These are phyloP conservation scores for Ommatoiulus sabulosus DNA, from an alignment of 2,888 invertebrate species.

Conservation along the genomic window DNA sequence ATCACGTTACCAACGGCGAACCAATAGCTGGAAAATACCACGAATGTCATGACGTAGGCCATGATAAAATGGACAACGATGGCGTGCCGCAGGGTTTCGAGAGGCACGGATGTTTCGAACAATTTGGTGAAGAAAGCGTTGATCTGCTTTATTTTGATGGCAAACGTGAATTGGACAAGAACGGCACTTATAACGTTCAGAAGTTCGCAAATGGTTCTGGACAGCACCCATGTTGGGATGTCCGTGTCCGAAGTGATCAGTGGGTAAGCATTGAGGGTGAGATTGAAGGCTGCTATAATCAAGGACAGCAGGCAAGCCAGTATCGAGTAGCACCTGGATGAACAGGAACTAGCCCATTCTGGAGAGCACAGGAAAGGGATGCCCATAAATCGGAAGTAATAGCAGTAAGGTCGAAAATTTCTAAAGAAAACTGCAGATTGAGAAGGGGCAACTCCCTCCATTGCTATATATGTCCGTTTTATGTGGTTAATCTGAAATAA, in stretches of 20 bases:
- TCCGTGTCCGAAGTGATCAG: neutral
- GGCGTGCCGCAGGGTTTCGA: neutral
- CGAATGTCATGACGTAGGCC: neutral
- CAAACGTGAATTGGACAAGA: neutral
- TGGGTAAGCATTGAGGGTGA: neutral
- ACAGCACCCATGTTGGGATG: neutral
- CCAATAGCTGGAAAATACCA: neutral
- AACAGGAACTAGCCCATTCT: neutral
- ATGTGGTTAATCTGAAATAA: conserved; percentile 5
- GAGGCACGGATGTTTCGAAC: neutral
- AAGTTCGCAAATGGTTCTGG: neutral
- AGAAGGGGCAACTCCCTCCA: neutral
- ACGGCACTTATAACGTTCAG: neutral
- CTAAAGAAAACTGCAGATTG: neutral
- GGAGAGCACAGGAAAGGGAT: neutral
- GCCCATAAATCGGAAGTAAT: neutral
- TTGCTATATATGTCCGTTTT: neutral
- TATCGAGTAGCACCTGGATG: neutral
- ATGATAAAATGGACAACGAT: neutral
- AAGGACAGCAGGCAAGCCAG: neutral
- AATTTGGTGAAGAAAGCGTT: neutral
- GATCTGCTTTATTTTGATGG: neutral
- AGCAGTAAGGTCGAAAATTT: neutral
- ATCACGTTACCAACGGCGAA: neutral
- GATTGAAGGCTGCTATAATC: neutral